Conservation (phyloP, 2,888 invertebrate species). For the Macroteleia sp. region DNA sequence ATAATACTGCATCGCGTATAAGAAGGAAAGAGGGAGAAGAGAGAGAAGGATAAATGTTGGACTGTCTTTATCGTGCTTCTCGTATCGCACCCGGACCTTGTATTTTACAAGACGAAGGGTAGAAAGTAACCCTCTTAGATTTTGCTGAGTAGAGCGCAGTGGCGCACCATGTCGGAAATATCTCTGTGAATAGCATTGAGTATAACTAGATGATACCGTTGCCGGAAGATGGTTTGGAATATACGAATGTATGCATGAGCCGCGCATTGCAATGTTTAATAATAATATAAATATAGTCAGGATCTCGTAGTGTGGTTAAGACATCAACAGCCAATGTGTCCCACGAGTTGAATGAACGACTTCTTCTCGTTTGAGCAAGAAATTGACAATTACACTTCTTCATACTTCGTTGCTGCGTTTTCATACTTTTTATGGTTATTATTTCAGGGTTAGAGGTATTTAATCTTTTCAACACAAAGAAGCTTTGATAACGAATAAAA, state of each 20-base stretch:
- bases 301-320: constrained; percentile 34
- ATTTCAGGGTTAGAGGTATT: neutral
- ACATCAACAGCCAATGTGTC: constrained; percentile 68
- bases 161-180: constrained; percentile 70
- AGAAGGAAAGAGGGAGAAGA: constrained; percentile 52
- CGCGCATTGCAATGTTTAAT: constrained; percentile 76
- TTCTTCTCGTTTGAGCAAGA: constrained; percentile 71
- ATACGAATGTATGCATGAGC: constrained; percentile 75
- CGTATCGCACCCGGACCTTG: constrained; percentile 58
- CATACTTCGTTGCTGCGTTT: constrained; percentile 1
- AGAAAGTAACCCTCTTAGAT: constrained; percentile 64
- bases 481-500: no score
- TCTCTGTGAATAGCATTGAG: constrained; percentile 69
- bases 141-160: constrained; percentile 57
- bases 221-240: constrained; percentile 54
- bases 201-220: constrained; percentile 48
- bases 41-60: constrained; percentile 47
- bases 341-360: constrained; percentile 66
- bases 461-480: no score
- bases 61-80: constrained; percentile 58
- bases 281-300: constrained; percentile 76
- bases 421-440: constrained; percentile 8
- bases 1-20: constrained; percentile 73
- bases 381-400: constrained; percentile 72
- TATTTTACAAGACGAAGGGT: constrained; percentile 63